phyloP scores from a whole-genome alignment of 2,113 vertebrate species.

The Amblyornis subalaris region DNA sequence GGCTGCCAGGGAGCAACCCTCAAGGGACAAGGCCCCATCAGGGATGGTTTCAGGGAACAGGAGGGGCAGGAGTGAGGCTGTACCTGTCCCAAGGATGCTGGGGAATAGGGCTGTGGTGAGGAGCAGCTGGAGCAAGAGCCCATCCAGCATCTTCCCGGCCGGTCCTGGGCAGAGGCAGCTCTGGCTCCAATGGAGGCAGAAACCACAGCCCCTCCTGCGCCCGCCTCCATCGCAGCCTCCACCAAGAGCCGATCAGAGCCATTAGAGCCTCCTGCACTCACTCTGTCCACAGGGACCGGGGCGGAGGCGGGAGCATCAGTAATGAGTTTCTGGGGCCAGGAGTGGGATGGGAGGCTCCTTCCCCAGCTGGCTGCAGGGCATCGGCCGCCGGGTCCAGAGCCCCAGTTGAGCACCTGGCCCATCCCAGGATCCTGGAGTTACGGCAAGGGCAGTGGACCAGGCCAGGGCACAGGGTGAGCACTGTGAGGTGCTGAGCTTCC shows the following conservation, averaged over 20 bases:
- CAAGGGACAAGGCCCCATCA: not conserved
- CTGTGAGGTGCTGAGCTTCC: fast-evolving
- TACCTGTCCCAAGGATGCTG: slow-evolving; percentile 21
- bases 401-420: not conserved
- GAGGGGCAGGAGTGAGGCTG: not conserved
- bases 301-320: not conserved
- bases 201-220: slow-evolving; percentile 54
- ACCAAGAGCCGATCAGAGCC: slow-evolving; percentile 6
- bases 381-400: fast-evolving
- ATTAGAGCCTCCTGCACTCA: slow-evolving; percentile 53
- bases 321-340: slow-evolving; percentile 24
- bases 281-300: not conserved
- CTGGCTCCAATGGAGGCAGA: not conserved
- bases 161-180: not conserved
- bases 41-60: not conserved
- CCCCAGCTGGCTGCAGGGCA: not conserved
- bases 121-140: slow-evolving; percentile 3
- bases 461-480: fast-evolving
- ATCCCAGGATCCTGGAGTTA: fast-evolving
- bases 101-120: not conserved
- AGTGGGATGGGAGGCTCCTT: fast-evolving
- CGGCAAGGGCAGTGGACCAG: fast-evolving
- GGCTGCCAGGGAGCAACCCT: not conserved
- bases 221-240: slow-evolving; percentile 21
- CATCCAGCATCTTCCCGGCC: not conserved